Evolutionary conservation across 53 echinoderm and acorn worm species (phyloP), one percentile per base, ranked within the genome.

Genomic region (Hippasteria phrygiana): DNA sequence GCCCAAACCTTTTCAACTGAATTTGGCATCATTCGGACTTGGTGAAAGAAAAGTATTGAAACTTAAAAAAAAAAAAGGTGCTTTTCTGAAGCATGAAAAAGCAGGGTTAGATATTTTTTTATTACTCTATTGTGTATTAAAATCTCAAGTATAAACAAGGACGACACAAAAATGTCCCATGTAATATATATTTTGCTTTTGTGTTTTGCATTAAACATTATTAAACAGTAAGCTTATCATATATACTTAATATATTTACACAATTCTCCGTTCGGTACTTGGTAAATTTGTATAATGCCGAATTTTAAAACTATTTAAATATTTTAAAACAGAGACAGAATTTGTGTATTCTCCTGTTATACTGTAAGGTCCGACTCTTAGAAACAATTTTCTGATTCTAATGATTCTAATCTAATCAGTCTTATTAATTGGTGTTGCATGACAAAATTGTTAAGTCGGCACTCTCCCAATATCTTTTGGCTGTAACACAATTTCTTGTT

Each of bases 91-190:
- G 85, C 85, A 85, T 35, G 69, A 71, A 38, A 70, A 85, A 85
- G 71, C 85, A 85, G 85, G 85, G 85, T 85, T 36, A 37, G 70
- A 29, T 85, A 85, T 71, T 85, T 85, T n/a, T 70, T 69, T 65
- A 67, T 67, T 67, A 46, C 55, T 55, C 29, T 53, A 54, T 77
- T 36, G 0, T 83, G 83, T 83, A 83, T 83, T 65, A 40, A 62
- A 65, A 46, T 43, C 45, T 65, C 65, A 69, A 69, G 85, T 82
- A 26, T 82, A 43, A 66, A 42, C 14, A 42, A 32, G 10, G 42
- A 45, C 32, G 20, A 31, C 42, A 20, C n/a, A n/a, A n/a, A 31
- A 63, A 28, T 82, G 82, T 82, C 82, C 82, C 16, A 20, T 82
- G 82, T 82, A 64, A 64, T 43, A 82, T 82, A 64, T 51, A 72